phyloP scores from a whole-genome alignment of 1,140 invertebrate species.

The Philotrypesis tridentata region DNA sequence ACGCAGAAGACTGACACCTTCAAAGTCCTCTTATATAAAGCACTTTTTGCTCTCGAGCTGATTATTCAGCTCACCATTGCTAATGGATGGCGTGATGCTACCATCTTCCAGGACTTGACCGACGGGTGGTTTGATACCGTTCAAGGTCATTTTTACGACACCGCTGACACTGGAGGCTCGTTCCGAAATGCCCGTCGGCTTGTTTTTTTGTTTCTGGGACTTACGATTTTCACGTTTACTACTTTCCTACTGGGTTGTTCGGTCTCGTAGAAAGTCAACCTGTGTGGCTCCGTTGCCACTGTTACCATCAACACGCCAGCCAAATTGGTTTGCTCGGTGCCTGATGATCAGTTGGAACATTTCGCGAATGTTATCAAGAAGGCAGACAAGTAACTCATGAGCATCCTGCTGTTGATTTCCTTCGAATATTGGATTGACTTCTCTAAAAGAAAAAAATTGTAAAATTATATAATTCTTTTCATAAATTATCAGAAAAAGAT shows the following conservation, averaged over 20 bases:
- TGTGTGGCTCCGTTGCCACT: conserved; percentile 41
- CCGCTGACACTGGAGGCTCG: conserved; percentile 43
- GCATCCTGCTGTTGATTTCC: conserved; percentile 93
- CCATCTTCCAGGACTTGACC: conserved; percentile 63
- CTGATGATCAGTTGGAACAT: conserved; percentile 80
- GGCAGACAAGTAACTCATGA: conserved; percentile 90
- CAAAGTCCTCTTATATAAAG: conserved; percentile 88
- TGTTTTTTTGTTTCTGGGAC: conserved; percentile 70
- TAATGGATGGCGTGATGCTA: conserved; percentile 22
- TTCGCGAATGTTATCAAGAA: conserved; percentile 90
- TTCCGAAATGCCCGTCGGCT: conserved; percentile 56
- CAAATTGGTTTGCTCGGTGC: conserved; percentile 68
- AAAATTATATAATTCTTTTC: background rate
- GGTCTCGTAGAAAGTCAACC: conserved; percentile 59
- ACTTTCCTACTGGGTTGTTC: conserved; percentile 55
- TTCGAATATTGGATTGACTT: conserved; percentile 92
- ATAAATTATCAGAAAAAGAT: conserved; percentile 2
- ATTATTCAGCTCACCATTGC: conserved; percentile 72
- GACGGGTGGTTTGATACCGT: conserved; percentile 61
- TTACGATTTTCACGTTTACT: conserved; percentile 68
- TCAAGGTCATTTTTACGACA: conserved; percentile 61
- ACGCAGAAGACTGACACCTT: conserved; percentile 86
- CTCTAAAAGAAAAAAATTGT: conserved; percentile 72
- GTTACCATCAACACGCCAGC: conserved; percentile 57
- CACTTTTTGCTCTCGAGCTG: conserved; percentile 72